A percentile compares a stretch with the other conserved stretches of the same genome.
Evolutionary conservation across 2,113 vertebrate species (phyloP).

Genomic region (Protobothrops flavoviridis): DNA sequence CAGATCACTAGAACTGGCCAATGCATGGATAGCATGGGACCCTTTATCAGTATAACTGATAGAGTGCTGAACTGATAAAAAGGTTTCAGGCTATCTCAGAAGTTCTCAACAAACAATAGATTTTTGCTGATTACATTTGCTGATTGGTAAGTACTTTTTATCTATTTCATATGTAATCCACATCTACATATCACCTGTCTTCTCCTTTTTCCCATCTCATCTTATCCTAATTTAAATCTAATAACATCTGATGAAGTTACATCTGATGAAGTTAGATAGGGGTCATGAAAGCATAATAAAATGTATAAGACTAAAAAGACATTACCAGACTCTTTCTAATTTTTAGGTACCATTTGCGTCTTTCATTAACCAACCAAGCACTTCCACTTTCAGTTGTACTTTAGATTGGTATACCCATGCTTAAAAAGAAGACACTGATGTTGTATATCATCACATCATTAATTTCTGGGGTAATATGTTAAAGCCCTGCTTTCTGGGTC

Average conservation of each 20-base stretch:
- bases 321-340: neutral
- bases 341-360: neutral
- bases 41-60: neutral
- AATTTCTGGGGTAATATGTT: slow-evolving; percentile 42
- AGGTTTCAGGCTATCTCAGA: neutral
- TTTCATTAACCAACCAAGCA: neutral
- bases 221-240: neutral
- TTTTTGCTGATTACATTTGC: neutral
- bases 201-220: neutral
- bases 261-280: neutral
- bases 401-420: neutral
- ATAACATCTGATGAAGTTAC: neutral
- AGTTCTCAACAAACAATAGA: neutral
- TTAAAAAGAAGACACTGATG: slow-evolving; percentile 18
- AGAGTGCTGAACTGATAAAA: neutral
- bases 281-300: neutral
- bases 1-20: neutral
- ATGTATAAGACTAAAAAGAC: neutral
- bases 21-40: neutral
- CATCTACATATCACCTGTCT: neutral
- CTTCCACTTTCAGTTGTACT: slow-evolving; percentile 14
- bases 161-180: neutral
- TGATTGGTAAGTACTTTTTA: neutral
- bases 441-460: slow-evolving; percentile 18
- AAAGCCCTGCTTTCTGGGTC: slow-evolving; percentile 33